Conservation (phyloP, 2,113 vertebrate species). For the Rhinogobius similis region DNA sequence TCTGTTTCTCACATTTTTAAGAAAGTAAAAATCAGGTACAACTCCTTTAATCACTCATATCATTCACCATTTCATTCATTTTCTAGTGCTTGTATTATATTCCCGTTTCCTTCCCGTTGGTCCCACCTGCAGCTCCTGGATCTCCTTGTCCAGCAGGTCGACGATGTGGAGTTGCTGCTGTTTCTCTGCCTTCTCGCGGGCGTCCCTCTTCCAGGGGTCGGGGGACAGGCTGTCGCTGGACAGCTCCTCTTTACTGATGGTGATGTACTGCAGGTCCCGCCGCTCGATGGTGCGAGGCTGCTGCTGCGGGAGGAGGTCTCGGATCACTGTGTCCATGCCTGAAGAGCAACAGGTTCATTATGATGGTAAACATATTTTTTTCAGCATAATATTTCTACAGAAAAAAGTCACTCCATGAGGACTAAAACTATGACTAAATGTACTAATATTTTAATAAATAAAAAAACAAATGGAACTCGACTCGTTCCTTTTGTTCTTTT, state of each 20-base stretch:
- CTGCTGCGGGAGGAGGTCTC: constrained; percentile 94
- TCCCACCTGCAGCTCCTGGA: constrained; percentile 87
- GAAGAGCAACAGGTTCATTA: background rate
- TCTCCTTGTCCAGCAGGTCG: constrained; percentile 95
- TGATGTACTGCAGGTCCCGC: constrained; percentile 94
- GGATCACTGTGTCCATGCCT: constrained; percentile 89
- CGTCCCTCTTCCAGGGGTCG: constrained; percentile 97
- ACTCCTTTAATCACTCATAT: no score
- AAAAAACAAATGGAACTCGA: no score
- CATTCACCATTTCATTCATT: no score
- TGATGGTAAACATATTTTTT: background rate
- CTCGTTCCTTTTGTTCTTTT: no score
- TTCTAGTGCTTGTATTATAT: background rate
- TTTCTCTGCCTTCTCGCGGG: constrained; percentile 95
- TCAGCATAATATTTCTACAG: no score
- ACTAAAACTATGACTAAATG: background rate
- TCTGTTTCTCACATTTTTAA: no score
- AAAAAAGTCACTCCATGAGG: no score
- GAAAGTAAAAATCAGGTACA: no score
- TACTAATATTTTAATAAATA: no score
- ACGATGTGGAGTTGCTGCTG: constrained; percentile 98
- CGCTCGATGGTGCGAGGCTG: constrained; percentile 97
- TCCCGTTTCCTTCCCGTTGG: background rate
- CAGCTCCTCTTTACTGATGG: constrained; percentile 91
- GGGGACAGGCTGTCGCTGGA: constrained; percentile 93